Evolutionary conservation across 1,140 invertebrate species (phyloP).

Genomic region (Habropoda laboriosa): DNA sequence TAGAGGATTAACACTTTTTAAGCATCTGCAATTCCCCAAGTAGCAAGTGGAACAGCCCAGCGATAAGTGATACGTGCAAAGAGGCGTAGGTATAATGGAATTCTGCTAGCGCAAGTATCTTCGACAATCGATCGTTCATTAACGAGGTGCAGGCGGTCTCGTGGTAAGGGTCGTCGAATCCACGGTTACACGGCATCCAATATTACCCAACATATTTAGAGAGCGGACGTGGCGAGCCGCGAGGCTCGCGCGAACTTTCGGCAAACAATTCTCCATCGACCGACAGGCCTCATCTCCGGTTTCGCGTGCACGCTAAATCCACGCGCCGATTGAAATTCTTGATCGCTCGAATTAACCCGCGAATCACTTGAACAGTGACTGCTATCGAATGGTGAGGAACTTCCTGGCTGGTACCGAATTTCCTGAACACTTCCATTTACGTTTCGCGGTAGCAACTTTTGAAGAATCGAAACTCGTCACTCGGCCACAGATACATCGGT

Average conservation of each 20-base stretch:
- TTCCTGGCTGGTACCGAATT: too few species aligned
- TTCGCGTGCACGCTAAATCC: slow-evolving; percentile 19
- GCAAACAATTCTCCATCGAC: slow-evolving; percentile 53
- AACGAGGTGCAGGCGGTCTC: slow-evolving; percentile 42
- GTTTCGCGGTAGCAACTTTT: too few species aligned
- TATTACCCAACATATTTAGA: slow-evolving; percentile 53
- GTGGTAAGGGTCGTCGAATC: slow-evolving; percentile 18
- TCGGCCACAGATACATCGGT: too few species aligned
- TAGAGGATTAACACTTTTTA: too few species aligned
- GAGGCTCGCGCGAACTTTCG: slow-evolving; percentile 40
- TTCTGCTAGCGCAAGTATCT: neutral
- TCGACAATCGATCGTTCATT: slow-evolving; percentile 43
- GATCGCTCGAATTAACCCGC: slow-evolving; percentile 17
- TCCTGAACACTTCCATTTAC: too few species aligned
- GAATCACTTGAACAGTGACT: too few species aligned
- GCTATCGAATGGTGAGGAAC: too few species aligned
- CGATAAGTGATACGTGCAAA: neutral
- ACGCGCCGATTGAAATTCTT: slow-evolving; percentile 10
- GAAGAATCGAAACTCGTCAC: too few species aligned
- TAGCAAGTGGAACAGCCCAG: neutral
- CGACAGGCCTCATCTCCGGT: slow-evolving; percentile 38
- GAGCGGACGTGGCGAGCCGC: slow-evolving; percentile 27
- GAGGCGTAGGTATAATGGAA: neutral
- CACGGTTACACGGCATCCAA: slow-evolving; percentile 10
- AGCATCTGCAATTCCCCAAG: neutral